Base-by-base conservation (phyloP, 2,888 invertebrate genomes). In the Polia nebulosa region DNA sequence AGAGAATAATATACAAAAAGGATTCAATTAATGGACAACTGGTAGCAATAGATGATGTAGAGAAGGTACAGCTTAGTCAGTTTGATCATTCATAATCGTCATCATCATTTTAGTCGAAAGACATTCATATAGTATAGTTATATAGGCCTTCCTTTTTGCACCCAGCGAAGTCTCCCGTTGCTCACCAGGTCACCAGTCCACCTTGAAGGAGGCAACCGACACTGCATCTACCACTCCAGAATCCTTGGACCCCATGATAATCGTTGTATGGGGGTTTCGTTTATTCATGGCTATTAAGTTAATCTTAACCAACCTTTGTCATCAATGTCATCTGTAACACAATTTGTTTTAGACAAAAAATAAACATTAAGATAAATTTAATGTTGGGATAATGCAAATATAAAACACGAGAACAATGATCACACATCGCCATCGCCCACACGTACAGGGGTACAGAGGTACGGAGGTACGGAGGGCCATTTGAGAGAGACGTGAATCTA, bases 401-500 rank as follows among this genome's bases (percentile, higher is more conserved):
- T 2, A 17, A 2, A 29, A 34, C 32, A 25, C 20, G 29, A 27
- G 56, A 70, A 75, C 77, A 72, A 63, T 63, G 41, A 51, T 44
- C 27, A 34, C n/a, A 7, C 39, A 41, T 8, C n/a, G 32, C 55
- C 59, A 39, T 55, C 34, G 68, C 51, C 53, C 4, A 51, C 78
- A 52, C 65, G 69, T 57, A 51, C 59, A 53, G 41, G 62, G 51
- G 58, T 51, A 47, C 58, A 56, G 45, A 55, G 55, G 62, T n/a
- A 51, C 59, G 56, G 41, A 65, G 51, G 58, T 51, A 47, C 58
- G 58, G 45, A 55, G 55, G 62, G 60, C 66, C 61, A 61, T 76
- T 72, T 56, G 32, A 72, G 78, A 62, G 41, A 72, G 57, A 81
- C 77, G 81, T 78, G 75, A 72, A 77, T 77, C 66, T 52, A 72